Base-by-base conservation (phyloP, 2,888 invertebrate genomes). In the Lasioglossum figueresi region DNA sequence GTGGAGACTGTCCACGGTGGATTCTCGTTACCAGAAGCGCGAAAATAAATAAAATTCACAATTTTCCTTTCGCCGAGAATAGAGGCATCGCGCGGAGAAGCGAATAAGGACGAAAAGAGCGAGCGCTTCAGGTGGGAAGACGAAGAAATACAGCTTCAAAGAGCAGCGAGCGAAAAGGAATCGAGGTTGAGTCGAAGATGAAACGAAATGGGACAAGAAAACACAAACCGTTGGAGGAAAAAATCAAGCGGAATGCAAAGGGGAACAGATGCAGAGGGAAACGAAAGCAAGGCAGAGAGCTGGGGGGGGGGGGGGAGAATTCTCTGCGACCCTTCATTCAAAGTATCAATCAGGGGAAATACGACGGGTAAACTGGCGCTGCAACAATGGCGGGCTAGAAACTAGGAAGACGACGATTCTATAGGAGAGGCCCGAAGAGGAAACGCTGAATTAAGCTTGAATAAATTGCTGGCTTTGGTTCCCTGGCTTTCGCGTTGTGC, bases 391-490 rank as follows among this genome's bases (percentile, higher is more conserved):
- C n/a, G 8, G 63, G 19, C n/a, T 19, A 68, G 72, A 27, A 82
- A 68, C 43, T 66, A 73, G n/a, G 40, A 66, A 45, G 34, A 31
- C 76, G 45, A 45, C 43, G 72, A 56, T 75, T 72, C 71, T 43
- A 37, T n/a, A 23, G 72, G 37, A 52, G 14, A 34, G 45, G 19
- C 31, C 45, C 63, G 34, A 81, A 43, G 14, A 43, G 48, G 43
- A 79, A 59, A 31, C 40, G 48, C 27, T 27, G 66, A 45, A 75
- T 83, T 80, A 27, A 80, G 75, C 63, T 74, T 71, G 80, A 85
- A 85, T 83, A 80, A 83, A 83, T 83, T 78, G 80, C 63, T 56
- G 77, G 23, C 63, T 40, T 16, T 52, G 23, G 16, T 75, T 75
- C 16, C 31, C 37, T 10, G 31, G 56, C 31, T 76, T 52, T 43